Base-by-base conservation (phyloP, 2,797 vertebrate species). In the Catostomus latipinnis region DNA sequence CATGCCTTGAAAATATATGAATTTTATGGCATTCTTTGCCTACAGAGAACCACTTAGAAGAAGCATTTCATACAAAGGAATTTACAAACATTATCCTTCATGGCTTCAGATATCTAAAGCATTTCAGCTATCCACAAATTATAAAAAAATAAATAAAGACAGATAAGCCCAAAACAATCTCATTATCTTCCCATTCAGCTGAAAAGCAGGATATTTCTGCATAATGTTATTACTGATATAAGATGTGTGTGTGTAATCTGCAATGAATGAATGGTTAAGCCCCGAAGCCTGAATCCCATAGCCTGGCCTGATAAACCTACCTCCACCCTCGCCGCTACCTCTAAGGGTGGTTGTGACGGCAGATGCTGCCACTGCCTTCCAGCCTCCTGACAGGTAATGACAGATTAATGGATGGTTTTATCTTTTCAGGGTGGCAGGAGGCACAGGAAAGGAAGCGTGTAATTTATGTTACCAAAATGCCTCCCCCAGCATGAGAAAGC, bases 381-480 rank as follows among this genome's bases (percentile, higher is more conserved):
- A 89, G 88, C 80, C 71, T 82, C 78, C 84, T 90, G 92, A 92
- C 88, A 91, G 90, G 86, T 91, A 91, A 86, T 84, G 84, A 86
- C 87, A 78, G 87, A 87, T 89, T 92, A 93, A 93, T 91, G 83
- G 90, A 92, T 88, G 86, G 85, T 85, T 84, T 88, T 88, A 87
- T 86, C 83, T 81, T 87, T 86, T 87, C 76, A 76, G 74, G 81
- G 67, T 87, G 90, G 89, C 89, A 85, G 85, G 84, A 71, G 77
- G 80, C 84, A 86, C 83, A 83, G 81, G 77, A 88, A 62, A 82
- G 80, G 61, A 81, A 83, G 81, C 85, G 69, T 87, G 80, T 90
- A 82, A 90, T 91, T 89, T 89, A 87, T 90, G 84, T 86, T 85
- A 80, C 85, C 75, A 84, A 86, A 91, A 84, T 88, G 86, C 81